Percentiles rank a stretch among this genome's conserved stretches.
phyloP scores from a whole-genome alignment of 2,797 vertebrate species.

The Gadopsis marmoratus region DNA sequence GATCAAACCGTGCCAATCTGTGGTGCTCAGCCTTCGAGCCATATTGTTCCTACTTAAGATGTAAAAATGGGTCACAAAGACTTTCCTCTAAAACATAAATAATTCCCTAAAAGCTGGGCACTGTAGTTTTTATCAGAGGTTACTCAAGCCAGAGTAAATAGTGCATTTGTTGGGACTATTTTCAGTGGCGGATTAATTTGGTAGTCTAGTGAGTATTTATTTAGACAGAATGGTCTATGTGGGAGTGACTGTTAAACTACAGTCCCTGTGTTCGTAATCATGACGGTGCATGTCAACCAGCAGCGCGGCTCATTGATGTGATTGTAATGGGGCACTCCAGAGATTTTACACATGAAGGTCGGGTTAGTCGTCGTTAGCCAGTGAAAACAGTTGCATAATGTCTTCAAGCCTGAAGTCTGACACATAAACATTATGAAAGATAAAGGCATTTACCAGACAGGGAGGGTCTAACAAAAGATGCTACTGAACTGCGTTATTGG shows the following conservation, averaged over 20 bases:
- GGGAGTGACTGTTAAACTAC: constrained; percentile 8
- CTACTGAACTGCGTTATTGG: neutral
- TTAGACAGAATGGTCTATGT: neutral
- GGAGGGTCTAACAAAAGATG: neutral
- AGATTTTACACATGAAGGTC: neutral
- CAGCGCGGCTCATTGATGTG: neutral
- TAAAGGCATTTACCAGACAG: neutral
- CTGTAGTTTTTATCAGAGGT: neutral
- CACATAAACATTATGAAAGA: neutral
- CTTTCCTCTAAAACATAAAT: neutral
- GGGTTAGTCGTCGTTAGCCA: neutral
- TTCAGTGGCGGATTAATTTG: constrained; percentile 7
- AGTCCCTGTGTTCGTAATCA: neutral
- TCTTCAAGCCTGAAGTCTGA: neutral
- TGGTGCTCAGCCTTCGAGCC: neutral
- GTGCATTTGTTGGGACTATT: neutral
- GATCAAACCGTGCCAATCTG: neutral
- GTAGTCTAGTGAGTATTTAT: neutral
- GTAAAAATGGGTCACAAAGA: constrained; percentile 29
- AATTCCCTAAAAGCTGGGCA: neutral
- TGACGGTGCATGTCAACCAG: neutral
- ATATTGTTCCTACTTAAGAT: constrained; percentile 19
- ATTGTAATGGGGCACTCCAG: neutral
- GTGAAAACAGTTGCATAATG: neutral
- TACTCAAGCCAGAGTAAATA: neutral